Conservation (phyloP, 2,797 vertebrate genomes). For the Enteromius thamalakanensis region DNA sequence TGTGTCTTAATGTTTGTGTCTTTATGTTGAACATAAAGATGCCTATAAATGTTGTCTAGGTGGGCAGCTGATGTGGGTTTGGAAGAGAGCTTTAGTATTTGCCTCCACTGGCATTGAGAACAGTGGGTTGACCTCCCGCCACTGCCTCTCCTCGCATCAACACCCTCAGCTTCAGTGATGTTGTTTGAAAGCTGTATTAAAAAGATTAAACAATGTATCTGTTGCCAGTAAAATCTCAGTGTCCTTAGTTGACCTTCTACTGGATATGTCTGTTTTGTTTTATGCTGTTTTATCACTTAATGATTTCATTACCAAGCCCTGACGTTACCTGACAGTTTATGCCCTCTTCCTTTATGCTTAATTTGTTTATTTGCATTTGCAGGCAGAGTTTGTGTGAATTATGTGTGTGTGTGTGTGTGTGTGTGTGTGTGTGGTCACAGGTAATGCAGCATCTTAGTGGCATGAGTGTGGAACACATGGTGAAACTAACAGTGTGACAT, state of each 20-base stretch:
- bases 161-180: neutral
- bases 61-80: conserved; percentile 2
- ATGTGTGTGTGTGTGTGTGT: neutral
- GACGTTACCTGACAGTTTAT: conserved; percentile 11
- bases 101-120: neutral
- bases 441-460: neutral
- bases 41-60: neutral
- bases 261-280: conserved; percentile 1
- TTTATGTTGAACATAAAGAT: neutral
- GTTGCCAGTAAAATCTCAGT: neutral
- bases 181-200: neutral
- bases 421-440: neutral
- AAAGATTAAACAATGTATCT: neutral
- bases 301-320: conserved; percentile 7
- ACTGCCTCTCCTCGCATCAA: neutral
- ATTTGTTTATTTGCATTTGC: conserved; percentile 18
- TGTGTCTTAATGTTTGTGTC: neutral
- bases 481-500: conserved; percentile 25
- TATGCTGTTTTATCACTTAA: neutral
- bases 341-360: conserved; percentile 8
- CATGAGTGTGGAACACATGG: neutral
- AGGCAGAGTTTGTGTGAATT: conserved; percentile 9
- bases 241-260: neutral
- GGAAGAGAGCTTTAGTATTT: neutral
- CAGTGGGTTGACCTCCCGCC: neutral